Conservation (phyloP, 2,888 invertebrate species). For the Drepana falcataria region DNA sequence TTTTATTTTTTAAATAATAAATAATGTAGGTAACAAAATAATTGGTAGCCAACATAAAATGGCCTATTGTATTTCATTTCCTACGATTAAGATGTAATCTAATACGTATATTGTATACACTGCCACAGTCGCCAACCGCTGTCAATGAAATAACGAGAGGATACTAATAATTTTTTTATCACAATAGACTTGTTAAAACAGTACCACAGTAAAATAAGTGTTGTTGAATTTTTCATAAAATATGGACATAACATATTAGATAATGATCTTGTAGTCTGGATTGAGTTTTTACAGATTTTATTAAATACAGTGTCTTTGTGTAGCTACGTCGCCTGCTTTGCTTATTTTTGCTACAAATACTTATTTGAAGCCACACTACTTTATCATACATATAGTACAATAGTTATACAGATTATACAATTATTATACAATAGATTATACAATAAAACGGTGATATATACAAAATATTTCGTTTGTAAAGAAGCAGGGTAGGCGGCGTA, state of each 20-base stretch:
- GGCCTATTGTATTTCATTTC: constrained; percentile 61
- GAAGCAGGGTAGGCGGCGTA: constrained; percentile 57
- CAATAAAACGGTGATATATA: constrained; percentile 63
- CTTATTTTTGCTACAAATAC: constrained; percentile 71
- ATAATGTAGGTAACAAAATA: constrained; percentile 51
- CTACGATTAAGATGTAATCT: constrained; percentile 30
- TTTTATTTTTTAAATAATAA: constrained; percentile 38
- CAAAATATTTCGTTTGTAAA: constrained; percentile 47
- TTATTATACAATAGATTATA: constrained; percentile 54
- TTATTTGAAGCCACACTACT: constrained; percentile 58
- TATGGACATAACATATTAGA: constrained; percentile 69
- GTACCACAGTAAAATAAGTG: constrained; percentile 75
- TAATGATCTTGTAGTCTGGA: constrained; percentile 78
- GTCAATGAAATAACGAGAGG: constrained; percentile 43
- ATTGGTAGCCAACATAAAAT: constrained; percentile 75
- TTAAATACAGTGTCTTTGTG: constrained; percentile 49
- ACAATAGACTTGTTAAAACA: constrained; percentile 75
- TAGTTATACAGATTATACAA: constrained; percentile 51
- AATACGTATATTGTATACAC: constrained; percentile 45
- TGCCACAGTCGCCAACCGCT: constrained; percentile 76
- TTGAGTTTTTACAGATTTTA: constrained; percentile 76
- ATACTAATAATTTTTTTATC: constrained; percentile 56
- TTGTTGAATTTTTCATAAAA: constrained; percentile 78
- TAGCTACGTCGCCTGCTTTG: constrained; percentile 54
- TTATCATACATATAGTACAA: constrained; percentile 53